Evolutionary conservation across 2,113 vertebrate genomes (phyloP).

Genomic region (Zootoca vivipara): DNA sequence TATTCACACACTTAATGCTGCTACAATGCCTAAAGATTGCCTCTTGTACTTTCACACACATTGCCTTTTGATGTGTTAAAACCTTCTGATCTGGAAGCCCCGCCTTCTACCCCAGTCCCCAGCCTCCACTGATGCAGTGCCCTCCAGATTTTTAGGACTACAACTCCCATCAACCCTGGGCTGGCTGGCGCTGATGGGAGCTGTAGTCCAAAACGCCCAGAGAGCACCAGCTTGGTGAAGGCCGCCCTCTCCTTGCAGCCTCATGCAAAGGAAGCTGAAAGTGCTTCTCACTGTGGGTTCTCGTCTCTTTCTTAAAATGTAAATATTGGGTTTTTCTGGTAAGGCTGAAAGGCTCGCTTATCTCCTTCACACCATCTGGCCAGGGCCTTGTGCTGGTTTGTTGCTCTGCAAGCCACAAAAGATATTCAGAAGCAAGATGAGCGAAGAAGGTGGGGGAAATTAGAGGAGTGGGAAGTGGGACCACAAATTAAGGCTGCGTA

Average conservation of each 20-base stretch:
- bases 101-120: too few species aligned
- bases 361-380: constrained; percentile 61
- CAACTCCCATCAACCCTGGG: neutral
- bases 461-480: neutral
- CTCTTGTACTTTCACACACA: neutral
- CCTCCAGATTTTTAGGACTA: neutral
- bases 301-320: neutral
- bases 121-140: neutral
- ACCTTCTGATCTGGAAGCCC: neutral
- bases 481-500: too few species aligned
- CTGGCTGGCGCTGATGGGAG: too few species aligned
- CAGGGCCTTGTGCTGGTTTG: neutral
- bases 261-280: neutral
- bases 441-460: neutral
- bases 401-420: neutral
- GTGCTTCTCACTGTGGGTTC: neutral
- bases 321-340: constrained; percentile 10
- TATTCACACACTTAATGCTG: neutral
- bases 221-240: too few species aligned
- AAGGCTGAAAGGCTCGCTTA: constrained; percentile 7
- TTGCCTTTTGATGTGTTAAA: neutral
- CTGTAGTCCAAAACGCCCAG: too few species aligned
- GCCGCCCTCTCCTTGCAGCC: neutral
- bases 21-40: neutral
- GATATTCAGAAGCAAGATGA: neutral